These are phyloP conservation scores for Lumbricus terrestris DNA, from an alignment of 2,888 invertebrate species.

Conservation along the genomic window DNA sequence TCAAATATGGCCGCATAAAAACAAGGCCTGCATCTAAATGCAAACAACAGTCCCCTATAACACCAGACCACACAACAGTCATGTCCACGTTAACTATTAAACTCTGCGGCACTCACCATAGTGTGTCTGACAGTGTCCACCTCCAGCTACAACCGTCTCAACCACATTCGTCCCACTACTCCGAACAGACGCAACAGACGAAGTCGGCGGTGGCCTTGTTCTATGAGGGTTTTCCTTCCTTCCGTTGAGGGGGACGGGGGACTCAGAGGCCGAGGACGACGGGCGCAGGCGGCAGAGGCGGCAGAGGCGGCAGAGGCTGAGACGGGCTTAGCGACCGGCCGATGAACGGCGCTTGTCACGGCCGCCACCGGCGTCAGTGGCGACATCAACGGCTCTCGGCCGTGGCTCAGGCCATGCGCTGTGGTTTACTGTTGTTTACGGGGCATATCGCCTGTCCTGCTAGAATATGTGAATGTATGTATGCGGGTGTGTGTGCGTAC, in stretches of 20 bases:
- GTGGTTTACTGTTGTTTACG: too few relatives aligned
- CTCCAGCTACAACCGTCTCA: neutral
- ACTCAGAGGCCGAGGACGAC: too few relatives aligned
- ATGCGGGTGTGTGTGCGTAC: too few relatives aligned
- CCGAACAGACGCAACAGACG: neutral
- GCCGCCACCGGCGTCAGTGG: too few relatives aligned
- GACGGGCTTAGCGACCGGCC: neutral
- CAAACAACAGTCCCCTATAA: neutral
- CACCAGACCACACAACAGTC: neutral
- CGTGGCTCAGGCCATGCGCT: neutral
- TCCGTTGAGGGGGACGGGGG: too few relatives aligned
- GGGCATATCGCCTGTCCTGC: too few relatives aligned
- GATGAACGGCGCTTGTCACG: neutral
- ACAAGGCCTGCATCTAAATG: neutral
- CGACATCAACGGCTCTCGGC: neutral
- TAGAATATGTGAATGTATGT: too few relatives aligned
- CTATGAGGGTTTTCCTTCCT: neutral
- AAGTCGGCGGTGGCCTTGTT: neutral
- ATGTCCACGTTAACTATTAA: neutral
- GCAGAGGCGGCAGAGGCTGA: too few relatives aligned
- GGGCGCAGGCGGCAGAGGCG: too few relatives aligned
- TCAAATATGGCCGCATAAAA: too few relatives aligned
- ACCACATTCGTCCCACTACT: neutral
- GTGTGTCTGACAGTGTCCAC: neutral
- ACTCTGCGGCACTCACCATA: neutral